Evolutionary conservation across 2,113 vertebrate species (phyloP).

Genomic region (Plotosus lineatus): DNA sequence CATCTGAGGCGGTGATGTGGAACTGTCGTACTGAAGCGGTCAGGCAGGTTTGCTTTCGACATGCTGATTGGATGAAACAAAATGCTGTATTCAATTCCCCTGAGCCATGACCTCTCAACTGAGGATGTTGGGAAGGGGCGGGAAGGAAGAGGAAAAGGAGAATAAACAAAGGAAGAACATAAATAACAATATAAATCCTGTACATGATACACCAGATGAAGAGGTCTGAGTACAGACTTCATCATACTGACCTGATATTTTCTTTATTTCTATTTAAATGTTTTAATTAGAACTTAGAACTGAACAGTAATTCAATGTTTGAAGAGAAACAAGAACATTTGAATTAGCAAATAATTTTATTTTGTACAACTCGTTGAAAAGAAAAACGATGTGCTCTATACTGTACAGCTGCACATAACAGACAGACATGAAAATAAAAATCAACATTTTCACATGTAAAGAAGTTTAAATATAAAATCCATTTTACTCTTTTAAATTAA

Average conservation of each 20-base stretch:
- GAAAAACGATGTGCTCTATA: too few relatives aligned
- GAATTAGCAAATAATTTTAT: too few relatives aligned
- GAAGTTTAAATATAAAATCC: neutral
- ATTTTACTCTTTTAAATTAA: neutral
- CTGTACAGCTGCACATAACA: neutral
- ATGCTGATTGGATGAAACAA: slow-evolving; percentile 19
- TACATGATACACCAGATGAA: neutral
- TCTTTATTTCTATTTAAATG: neutral
- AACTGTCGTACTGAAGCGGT: neutral
- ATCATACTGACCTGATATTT: neutral
- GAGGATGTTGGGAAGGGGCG: neutral
- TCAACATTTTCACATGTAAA: neutral
- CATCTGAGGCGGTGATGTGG: neutral
- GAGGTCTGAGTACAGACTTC: neutral
- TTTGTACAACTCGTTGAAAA: too few relatives aligned
- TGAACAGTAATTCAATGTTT: neutral
- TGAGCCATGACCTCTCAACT: neutral
- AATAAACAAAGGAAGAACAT: slow-evolving; percentile 20
- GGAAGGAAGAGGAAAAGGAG: neutral
- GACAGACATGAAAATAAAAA: neutral
- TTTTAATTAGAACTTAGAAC: neutral
- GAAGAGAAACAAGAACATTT: too few relatives aligned
- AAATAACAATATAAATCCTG: neutral
- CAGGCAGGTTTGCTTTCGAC: slow-evolving; percentile 15
- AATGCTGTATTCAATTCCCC: neutral